Percentiles rank a stretch among this genome's conserved stretches.
Evolutionary conservation across 2,113 vertebrate genomes (phyloP).

Genomic region (Tychaedon coryphoeus): DNA sequence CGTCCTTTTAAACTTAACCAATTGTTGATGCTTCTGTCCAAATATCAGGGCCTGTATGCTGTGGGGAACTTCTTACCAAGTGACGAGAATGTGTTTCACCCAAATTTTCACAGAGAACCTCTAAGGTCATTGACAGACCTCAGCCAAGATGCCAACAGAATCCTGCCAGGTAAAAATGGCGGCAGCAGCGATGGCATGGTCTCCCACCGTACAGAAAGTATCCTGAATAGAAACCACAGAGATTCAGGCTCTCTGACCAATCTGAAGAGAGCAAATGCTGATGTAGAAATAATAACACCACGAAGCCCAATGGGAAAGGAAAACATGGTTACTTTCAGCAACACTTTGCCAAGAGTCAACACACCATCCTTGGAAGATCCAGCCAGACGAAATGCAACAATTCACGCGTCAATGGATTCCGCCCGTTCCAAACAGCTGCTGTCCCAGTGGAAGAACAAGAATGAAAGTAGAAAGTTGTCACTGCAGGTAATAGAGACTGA

Average conservation of each 20-base stretch:
- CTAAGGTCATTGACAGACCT: constrained; percentile 86
- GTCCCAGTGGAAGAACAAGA: constrained; percentile 97
- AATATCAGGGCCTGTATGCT: constrained; percentile 87
- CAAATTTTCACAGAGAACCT: constrained; percentile 71
- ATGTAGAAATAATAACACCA: constrained; percentile 91
- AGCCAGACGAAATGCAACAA: constrained; percentile 84
- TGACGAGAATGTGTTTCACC: constrained; percentile 77
- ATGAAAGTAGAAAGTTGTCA: constrained; percentile 86
- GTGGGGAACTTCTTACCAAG: constrained; percentile 94
- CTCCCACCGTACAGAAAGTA: constrained; percentile 80
- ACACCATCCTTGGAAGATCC: constrained; percentile 87
- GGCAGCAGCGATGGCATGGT: constrained; percentile 76
- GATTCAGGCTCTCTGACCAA: constrained; percentile 80
- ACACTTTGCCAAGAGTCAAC: constrained; percentile 92
- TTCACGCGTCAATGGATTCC: constrained; percentile 93
- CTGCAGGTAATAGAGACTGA: constrained; percentile 89
- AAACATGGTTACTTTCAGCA: constrained; percentile 96
- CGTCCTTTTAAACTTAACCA: not conserved
- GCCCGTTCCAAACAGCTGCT: constrained; percentile 94
- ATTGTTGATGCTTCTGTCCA: constrained; percentile 35
- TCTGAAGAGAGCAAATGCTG: constrained; percentile 85
- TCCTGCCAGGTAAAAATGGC: constrained; percentile 85
- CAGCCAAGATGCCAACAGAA: constrained; percentile 85
- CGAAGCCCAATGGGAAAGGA: constrained; percentile 89
- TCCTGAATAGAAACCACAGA: constrained; percentile 85